These are phyloP conservation scores for Amblyopsis rosae DNA, from an alignment of 2,113 vertebrate genomes.

Conservation along the genomic window DNA sequence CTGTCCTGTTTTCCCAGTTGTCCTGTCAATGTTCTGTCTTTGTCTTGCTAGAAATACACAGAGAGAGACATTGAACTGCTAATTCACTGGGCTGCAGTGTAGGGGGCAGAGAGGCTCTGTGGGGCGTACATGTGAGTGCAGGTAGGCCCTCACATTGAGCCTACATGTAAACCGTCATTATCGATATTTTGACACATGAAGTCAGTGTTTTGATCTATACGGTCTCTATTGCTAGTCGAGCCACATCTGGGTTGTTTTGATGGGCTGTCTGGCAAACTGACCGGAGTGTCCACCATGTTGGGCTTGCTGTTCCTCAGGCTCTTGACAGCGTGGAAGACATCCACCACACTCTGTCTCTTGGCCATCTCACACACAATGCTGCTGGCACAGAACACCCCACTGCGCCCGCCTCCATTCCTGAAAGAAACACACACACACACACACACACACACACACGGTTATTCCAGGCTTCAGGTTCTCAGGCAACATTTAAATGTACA, in stretches of 20 bases:
- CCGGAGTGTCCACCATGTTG: conserved; percentile 98
- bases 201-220: neutral
- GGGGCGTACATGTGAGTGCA: too few species aligned
- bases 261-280: conserved; percentile 65
- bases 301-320: conserved; percentile 97
- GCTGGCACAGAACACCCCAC: conserved; percentile 95
- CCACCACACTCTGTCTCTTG: conserved; percentile 96
- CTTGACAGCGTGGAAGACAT: conserved; percentile 97
- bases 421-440: conserved; percentile 8
- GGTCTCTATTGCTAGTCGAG: neutral
- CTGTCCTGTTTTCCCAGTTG: too few species aligned
- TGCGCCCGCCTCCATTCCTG: conserved; percentile 94
- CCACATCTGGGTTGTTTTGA: neutral
- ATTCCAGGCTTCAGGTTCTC: too few species aligned
- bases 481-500: too few species aligned
- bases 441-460: neutral
- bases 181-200: too few species aligned
- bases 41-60: too few species aligned
- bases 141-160: too few species aligned
- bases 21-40: too few species aligned
- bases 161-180: too few species aligned
- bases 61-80: too few species aligned
- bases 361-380: conserved; percentile 99
- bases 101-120: too few species aligned
- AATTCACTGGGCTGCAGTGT: too few species aligned